Conservation (phyloP, 2,888 invertebrate species). For the Hirtodrosophila duncani region DNA sequence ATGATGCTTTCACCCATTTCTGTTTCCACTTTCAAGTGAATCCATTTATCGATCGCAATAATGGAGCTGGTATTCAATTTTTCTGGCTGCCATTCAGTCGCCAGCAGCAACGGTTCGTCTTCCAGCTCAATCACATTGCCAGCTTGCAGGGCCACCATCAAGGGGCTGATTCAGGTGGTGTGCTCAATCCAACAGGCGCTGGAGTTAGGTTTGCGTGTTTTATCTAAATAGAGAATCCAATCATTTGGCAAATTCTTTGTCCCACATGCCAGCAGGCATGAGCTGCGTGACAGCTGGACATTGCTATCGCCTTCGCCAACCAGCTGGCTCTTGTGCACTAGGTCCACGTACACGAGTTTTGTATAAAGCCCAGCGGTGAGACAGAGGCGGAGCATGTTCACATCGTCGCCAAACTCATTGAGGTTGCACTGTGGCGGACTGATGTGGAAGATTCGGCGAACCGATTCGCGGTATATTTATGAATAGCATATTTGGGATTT, state of each 20-base stretch:
- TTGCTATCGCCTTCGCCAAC: slow-evolving; percentile 82
- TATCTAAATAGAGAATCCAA: slow-evolving; percentile 93
- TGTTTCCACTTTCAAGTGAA: neutral
- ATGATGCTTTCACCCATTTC: neutral
- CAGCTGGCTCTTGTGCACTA: slow-evolving; percentile 80
- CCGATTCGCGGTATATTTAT: slow-evolving; percentile 89
- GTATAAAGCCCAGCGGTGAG: slow-evolving; percentile 94
- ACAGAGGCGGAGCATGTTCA: slow-evolving; percentile 94
- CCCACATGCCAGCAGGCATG: slow-evolving; percentile 76
- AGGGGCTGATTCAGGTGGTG: slow-evolving; percentile 88
- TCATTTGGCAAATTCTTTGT: slow-evolving; percentile 81
- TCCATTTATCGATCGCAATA: neutral
- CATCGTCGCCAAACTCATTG: slow-evolving; percentile 75
- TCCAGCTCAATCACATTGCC: slow-evolving; percentile 51
- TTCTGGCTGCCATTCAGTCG: neutral
- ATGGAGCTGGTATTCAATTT: neutral
- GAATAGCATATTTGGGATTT: too few relatives aligned
- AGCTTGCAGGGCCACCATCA: slow-evolving; percentile 87
- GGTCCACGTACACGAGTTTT: slow-evolving; percentile 87
- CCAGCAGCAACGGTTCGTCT: neutral
- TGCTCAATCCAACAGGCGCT: slow-evolving; percentile 87
- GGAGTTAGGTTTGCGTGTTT: slow-evolving; percentile 83
- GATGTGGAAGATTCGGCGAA: slow-evolving; percentile 82
- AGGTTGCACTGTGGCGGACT: slow-evolving; percentile 78
- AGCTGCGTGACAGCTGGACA: slow-evolving; percentile 82